Evolutionary conservation across 1,140 invertebrate species (phyloP).

Genomic region (Telenomus remus): DNA sequence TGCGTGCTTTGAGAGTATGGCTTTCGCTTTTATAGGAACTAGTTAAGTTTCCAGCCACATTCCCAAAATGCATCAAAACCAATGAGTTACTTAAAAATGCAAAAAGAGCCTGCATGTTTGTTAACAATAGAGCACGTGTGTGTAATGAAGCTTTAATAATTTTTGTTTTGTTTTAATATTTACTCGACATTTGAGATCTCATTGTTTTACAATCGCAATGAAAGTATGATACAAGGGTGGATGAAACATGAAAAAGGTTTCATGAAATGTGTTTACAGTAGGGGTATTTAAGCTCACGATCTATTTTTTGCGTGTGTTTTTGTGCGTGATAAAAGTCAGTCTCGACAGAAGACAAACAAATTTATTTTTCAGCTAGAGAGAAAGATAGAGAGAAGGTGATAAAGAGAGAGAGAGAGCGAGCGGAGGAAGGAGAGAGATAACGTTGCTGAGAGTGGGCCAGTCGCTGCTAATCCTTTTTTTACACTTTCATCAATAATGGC

Average conservation of each 20-base stretch:
- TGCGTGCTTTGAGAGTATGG: slow-evolving; percentile 25
- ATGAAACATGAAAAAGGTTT: neutral
- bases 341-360: slow-evolving; percentile 49
- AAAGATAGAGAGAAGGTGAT: slow-evolving; percentile 1
- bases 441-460: slow-evolving; percentile 3
- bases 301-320: slow-evolving; percentile 22
- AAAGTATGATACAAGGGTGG: neutral
- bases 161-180: slow-evolving; percentile 16
- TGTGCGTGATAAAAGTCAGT: slow-evolving; percentile 28
- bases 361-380: slow-evolving; percentile 11
- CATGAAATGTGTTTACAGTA: slow-evolving; percentile 3
- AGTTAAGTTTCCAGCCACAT: slow-evolving; percentile 21
- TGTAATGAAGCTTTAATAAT: slow-evolving; percentile 11
- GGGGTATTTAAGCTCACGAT: slow-evolving; percentile 19
- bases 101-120: slow-evolving; percentile 44
- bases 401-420: slow-evolving; percentile 9
- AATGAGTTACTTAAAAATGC: slow-evolving; percentile 51
- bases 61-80: slow-evolving; percentile 39
- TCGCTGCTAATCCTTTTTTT: slow-evolving; percentile 29
- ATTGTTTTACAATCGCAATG: slow-evolving; percentile 7
- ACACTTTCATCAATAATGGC: slow-evolving; percentile 73
- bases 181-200: slow-evolving; percentile 31
- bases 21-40: slow-evolving; percentile 39
- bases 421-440: slow-evolving; percentile 22
- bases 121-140: slow-evolving; percentile 43